Percentiles rank a stretch among this genome's conserved stretches.
Conservation (phyloP, 2,797 vertebrate genomes). For the Macropus fuliginosus region DNA sequence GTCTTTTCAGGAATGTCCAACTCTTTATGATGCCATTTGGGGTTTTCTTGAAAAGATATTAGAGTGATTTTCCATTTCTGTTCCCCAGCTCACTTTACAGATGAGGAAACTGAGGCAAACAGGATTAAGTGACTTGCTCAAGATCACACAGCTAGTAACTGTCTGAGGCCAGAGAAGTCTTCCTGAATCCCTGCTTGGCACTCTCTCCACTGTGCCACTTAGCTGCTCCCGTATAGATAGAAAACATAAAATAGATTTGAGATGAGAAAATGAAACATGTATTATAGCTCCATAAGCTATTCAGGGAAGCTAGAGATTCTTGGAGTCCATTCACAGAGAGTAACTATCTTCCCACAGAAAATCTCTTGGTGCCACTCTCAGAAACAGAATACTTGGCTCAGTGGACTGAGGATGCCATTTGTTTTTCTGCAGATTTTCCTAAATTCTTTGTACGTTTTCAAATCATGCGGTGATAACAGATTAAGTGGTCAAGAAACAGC, state of each 20-base stretch:
- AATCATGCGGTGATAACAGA: slow-evolving; percentile 22
- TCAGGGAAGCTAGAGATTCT: slow-evolving; percentile 43
- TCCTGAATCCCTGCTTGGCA: neutral
- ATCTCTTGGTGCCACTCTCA: neutral
- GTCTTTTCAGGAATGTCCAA: neutral
- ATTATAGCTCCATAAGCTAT: slow-evolving; percentile 35
- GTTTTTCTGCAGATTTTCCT: slow-evolving; percentile 57
- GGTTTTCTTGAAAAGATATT: neutral
- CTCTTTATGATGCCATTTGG: neutral
- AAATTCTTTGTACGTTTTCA: slow-evolving; percentile 41
- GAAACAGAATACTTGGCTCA: slow-evolving; percentile 52
- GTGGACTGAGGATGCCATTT: neutral
- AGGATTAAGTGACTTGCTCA: neutral
- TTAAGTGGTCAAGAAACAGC: neutral
- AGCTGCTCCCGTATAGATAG: neutral
- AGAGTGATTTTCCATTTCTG: neutral
- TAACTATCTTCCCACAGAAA: neutral
- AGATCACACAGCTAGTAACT: neutral
- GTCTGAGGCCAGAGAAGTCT: neutral
- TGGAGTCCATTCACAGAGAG: neutral
- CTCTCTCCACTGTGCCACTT: neutral
- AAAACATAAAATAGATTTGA: slow-evolving; percentile 29
- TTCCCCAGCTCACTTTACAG: neutral
- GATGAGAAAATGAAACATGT: slow-evolving; percentile 12
- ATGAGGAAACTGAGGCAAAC: neutral